Base-by-base conservation (phyloP, 2,797 vertebrate genomes). In the Danio jaintianensis region DNA sequence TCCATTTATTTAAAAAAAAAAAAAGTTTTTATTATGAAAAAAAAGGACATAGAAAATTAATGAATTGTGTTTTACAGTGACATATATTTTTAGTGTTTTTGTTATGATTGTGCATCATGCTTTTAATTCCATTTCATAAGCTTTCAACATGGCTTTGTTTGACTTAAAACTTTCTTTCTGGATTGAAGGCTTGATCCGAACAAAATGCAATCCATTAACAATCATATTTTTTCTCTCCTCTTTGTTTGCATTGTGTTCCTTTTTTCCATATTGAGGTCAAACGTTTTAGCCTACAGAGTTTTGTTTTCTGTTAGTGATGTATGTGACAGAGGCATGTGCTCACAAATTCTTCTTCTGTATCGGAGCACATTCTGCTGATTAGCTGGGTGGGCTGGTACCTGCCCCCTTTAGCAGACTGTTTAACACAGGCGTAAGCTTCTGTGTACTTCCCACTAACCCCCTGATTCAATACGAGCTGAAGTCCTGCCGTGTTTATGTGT, bases 361-460 rank as follows among this genome's bases (percentile, higher is more conserved):
- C 83, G 85, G 87, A 88, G 88, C 88, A 63, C 43, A 38, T 85
- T 83, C 81, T 89, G 85, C 89, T 89, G 90, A 79, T 93, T 88
- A 90, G 88, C 87, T 88, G 86, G 87, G 82, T 82, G 20, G 83
- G 88, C 91, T 93, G 91, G 91, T 92, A 93, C 92, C 91, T 93
- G 93, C 91, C 86, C 88, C 82, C 82, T 13, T 63, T 47, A 75
- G 74, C 83, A 78, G 68, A 78, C 64, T 45, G 79, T 70, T 72
- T 68, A 70, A 74, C 66, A 68, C 66, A 56, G 64, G 42, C 78
- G 43, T 61, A 82, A 79, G 53, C 48, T 20, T 48, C 11, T 12
- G 18, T 52, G 66, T 12, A 45, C 20, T 64, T 59, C 40, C 71
- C 62, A 47, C 42, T 45, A 16, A 6, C 50, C 8, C 42, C 75